Evolutionary conservation across 2,113 vertebrate species (phyloP).

Genomic region (Platysteira castanea): DNA sequence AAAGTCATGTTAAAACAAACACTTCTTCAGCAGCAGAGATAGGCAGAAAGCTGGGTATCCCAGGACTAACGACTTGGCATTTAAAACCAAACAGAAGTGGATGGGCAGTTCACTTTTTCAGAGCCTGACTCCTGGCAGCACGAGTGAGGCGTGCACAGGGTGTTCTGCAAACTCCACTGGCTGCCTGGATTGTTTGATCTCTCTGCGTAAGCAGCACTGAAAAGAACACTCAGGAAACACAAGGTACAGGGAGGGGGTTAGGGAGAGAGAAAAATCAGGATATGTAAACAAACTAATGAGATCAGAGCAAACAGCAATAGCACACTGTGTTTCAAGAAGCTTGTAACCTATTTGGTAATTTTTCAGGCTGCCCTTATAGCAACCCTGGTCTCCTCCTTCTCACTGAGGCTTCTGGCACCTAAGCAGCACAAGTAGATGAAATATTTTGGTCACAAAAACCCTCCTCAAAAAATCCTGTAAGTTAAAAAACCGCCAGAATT

Average conservation of each 20-base stretch:
- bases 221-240: background rate
- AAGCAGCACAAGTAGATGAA: background rate
- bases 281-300: slow-evolving; percentile 15
- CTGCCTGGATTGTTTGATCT: background rate
- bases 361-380: background rate
- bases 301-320: background rate
- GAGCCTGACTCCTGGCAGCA: background rate
- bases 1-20: background rate
- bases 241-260: background rate
- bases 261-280: background rate
- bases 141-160: background rate
- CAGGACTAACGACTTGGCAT: background rate
- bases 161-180: background rate
- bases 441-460: background rate
- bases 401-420: background rate
- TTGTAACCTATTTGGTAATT: background rate
- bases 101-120: background rate
- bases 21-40: background rate
- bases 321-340: background rate
- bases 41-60: fast-evolving
- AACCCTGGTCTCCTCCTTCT: background rate
- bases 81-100: background rate
- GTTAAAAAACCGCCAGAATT: background rate
- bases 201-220: background rate
- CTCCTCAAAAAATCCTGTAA: fast-evolving